Evolutionary conservation across 2,888 invertebrate species (phyloP).

Genomic region (Andrena minutula): DNA sequence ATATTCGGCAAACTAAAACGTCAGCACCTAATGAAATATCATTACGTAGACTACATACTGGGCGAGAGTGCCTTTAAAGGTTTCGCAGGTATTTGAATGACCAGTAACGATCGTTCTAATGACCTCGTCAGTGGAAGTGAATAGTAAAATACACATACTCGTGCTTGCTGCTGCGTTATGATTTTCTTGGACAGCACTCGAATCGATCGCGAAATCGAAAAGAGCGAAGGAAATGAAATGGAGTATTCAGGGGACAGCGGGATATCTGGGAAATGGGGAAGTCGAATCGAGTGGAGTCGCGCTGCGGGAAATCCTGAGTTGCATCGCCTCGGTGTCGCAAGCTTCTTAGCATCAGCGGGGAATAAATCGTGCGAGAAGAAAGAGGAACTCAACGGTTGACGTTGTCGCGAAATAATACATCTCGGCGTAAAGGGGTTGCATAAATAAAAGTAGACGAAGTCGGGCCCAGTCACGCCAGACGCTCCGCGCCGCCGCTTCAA

Average conservation of each 20-base stretch:
- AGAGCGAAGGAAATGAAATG: not conserved
- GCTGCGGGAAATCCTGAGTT: conserved; percentile 56
- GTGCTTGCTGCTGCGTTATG: not conserved
- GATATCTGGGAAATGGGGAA: conserved; percentile 30
- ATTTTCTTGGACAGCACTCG: not conserved
- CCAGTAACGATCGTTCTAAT: too few relatives aligned
- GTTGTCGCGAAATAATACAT: conserved; percentile 72
- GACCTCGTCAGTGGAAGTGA: too few relatives aligned
- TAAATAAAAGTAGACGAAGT: conserved; percentile 67
- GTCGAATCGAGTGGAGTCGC: conserved; percentile 5
- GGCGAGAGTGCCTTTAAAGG: too few relatives aligned
- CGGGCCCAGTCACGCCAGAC: conserved; percentile 42
- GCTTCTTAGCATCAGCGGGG: conserved; percentile 60
- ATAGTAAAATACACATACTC: not conserved
- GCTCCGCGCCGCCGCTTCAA: conserved; percentile 58
- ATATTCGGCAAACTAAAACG: conserved; percentile 28
- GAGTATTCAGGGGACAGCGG: conserved; percentile 10
- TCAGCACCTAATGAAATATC: conserved; percentile 15
- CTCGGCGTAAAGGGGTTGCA: conserved; percentile 68
- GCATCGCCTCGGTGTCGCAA: conserved; percentile 43
- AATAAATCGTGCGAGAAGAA: conserved; percentile 56
- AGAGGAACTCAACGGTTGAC: conserved; percentile 63
- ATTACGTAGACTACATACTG: too few relatives aligned
- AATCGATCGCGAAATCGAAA: not conserved
- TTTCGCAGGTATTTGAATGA: too few relatives aligned